A percentile compares a stretch with the other conserved stretches of the same genome.
Evolutionary conservation across 2,888 invertebrate genomes (phyloP).

Genomic region (Ernsta delagoae): DNA sequence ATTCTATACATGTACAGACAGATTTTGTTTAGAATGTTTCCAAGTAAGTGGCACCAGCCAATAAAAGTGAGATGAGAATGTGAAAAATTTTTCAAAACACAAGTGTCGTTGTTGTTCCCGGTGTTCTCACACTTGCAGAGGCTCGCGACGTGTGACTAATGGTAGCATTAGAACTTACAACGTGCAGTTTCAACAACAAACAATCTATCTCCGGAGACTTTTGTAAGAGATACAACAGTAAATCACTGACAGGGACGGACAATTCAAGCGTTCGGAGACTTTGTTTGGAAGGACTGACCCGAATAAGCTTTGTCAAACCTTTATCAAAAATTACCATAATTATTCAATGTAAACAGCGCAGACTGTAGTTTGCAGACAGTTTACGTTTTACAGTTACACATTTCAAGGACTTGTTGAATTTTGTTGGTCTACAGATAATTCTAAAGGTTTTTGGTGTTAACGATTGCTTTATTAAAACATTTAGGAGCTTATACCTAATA

Average conservation of each 20-base stretch:
- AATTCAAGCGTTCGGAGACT: not conserved
- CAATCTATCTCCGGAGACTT: constrained; percentile 6
- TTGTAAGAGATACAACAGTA: constrained; percentile 1
- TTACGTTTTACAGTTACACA: no score
- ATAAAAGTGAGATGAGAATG: not conserved
- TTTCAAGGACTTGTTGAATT: no score
- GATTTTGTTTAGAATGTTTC: not conserved
- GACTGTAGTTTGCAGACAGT: no score
- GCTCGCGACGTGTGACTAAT: constrained; percentile 3
- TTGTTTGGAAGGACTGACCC: not conserved
- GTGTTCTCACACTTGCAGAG: not conserved
- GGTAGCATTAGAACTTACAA: constrained; percentile 5
- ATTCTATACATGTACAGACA: no score
- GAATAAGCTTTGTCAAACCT: no score
- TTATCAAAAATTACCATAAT: no score
- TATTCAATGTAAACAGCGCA: no score
- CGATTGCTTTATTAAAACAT: no score
- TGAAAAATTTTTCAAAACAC: not conserved
- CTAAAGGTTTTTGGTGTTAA: no score
- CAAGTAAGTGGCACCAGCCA: not conserved
- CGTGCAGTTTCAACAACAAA: not conserved
- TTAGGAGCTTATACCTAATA: no score
- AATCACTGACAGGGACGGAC: not conserved
- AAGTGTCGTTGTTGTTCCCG: not conserved
- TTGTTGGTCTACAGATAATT: no score